A percentile compares a stretch with the other conserved stretches of the same genome.
phyloP scores from a whole-genome alignment of 1,140 invertebrate species.

The Bactericera cockerelli region DNA sequence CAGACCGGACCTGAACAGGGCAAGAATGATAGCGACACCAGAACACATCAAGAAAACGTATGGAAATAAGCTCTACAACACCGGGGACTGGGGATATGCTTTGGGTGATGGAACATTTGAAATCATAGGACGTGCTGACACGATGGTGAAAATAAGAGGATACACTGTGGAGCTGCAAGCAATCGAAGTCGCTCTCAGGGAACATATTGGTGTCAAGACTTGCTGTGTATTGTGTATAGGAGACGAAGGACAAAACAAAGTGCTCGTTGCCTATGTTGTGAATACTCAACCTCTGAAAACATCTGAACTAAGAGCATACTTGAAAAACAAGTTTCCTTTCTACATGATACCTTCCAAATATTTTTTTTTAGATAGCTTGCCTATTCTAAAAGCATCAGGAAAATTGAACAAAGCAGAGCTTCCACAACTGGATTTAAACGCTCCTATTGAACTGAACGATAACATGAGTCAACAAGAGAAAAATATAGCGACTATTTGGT shows the following conservation, averaged over 20 bases:
- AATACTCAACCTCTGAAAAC: conserved; percentile 26
- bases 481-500: conserved; percentile 20
- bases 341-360: conserved; percentile 39
- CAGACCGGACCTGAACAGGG: conserved; percentile 32
- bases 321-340: conserved; percentile 34
- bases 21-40: conserved; percentile 29
- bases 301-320: conserved; percentile 27
- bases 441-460: conserved; percentile 13
- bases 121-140: conserved; percentile 36
- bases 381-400: conserved; percentile 22
- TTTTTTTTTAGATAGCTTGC: conserved; percentile 29
- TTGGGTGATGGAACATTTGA: conserved; percentile 33
- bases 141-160: conserved; percentile 37
- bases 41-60: conserved; percentile 15
- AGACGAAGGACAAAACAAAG: conserved; percentile 35
- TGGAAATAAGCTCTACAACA: conserved; percentile 29
- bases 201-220: conserved; percentile 29
- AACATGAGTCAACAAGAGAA: conserved; percentile 16
- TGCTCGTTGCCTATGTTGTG: conserved; percentile 35
- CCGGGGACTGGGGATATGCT: conserved; percentile 36
- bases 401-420: conserved; percentile 22
- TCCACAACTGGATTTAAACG: conserved; percentile 13
- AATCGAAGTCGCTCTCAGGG: conserved; percentile 32
- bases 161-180: conserved; percentile 38
- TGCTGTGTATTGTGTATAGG: conserved; percentile 33